These are phyloP conservation scores for Drosophila lacteicornis DNA, from an alignment of 1,140 invertebrate genomes.

Conservation along the genomic window DNA sequence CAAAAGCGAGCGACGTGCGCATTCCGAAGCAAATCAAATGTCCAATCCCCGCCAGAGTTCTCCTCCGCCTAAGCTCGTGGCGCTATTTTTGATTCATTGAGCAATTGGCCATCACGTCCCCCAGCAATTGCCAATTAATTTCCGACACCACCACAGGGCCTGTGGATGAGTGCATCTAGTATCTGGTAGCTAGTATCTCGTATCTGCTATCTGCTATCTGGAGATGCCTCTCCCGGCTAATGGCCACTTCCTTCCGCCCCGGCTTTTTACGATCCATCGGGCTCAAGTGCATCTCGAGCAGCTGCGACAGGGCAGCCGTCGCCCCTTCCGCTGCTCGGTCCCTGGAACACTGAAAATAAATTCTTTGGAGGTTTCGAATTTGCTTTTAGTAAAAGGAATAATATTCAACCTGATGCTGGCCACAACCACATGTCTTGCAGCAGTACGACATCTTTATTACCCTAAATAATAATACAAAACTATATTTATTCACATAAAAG, in stretches of 20 bases:
- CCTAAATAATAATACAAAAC: no score
- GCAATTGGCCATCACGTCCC: slow-evolving; percentile 68
- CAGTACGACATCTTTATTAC: no score
- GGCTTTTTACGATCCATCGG: slow-evolving; percentile 30
- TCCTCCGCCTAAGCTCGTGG: slow-evolving; percentile 39
- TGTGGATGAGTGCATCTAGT: slow-evolving; percentile 6
- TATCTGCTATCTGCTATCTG: slow-evolving; percentile 19
- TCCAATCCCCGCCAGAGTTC: slow-evolving; percentile 30
- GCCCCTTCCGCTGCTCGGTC: slow-evolving; percentile 12
- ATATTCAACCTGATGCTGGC: no score
- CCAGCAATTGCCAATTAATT: slow-evolving; percentile 28
- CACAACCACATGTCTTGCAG: no score
- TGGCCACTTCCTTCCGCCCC: slow-evolving; percentile 77
- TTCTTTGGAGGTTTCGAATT: no score
- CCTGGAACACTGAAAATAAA: background rate
- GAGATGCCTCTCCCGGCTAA: slow-evolving; percentile 25
- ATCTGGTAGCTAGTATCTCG: slow-evolving; percentile 11
- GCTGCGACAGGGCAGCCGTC: slow-evolving; percentile 19
- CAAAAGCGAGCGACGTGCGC: slow-evolving; percentile 38
- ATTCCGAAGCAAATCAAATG: slow-evolving; percentile 28
- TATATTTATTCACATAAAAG: no score
- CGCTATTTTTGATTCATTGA: slow-evolving; percentile 75
- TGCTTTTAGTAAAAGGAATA: no score
- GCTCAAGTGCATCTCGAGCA: slow-evolving; percentile 39
- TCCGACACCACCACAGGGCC: slow-evolving; percentile 22